These are phyloP conservation scores for Labeo rohita DNA, from an alignment of 2,113 vertebrate genomes.

Conservation along the genomic window DNA sequence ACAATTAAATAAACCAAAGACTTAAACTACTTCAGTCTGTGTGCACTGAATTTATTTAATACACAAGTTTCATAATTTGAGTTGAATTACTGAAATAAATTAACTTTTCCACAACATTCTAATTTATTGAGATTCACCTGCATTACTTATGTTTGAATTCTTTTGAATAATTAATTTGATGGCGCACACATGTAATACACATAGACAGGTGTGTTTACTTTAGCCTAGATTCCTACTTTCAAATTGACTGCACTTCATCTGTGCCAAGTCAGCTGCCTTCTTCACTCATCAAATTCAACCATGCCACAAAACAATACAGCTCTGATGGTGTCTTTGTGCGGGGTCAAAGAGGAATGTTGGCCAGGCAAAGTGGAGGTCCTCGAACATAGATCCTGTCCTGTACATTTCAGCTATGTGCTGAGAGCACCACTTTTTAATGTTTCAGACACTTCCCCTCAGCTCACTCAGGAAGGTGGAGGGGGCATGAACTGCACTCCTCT, in stretches of 20 bases:
- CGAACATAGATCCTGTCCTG: conserved; percentile 53
- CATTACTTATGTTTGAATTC: no score
- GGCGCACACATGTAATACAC: not conserved
- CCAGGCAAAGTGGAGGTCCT: conserved; percentile 2
- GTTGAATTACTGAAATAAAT: no score
- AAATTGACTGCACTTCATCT: conserved; percentile 34
- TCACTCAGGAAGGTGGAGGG: conserved; percentile 75
- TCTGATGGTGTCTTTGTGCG: conserved; percentile 5
- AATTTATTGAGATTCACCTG: no score
- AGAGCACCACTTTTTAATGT: conserved; percentile 69
- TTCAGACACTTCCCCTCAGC: conserved; percentile 70
- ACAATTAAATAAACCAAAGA: no score
- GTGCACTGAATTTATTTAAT: no score
- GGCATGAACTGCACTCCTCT: conserved; percentile 70
- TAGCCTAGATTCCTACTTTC: not conserved
- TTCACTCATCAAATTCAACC: conserved; percentile 1
- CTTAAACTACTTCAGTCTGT: no score
- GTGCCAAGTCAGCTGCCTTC: conserved; percentile 46
- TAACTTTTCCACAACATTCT: no score
- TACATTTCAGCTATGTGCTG: conserved; percentile 71
- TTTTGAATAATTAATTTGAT: not conserved
- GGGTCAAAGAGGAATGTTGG: conserved; percentile 34
- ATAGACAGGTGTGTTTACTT: not conserved
- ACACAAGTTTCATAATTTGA: no score
- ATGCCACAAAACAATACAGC: conserved; percentile 35